phyloP scores from a whole-genome alignment of 2,797 vertebrate genomes.

The Pangasius macronema region DNA sequence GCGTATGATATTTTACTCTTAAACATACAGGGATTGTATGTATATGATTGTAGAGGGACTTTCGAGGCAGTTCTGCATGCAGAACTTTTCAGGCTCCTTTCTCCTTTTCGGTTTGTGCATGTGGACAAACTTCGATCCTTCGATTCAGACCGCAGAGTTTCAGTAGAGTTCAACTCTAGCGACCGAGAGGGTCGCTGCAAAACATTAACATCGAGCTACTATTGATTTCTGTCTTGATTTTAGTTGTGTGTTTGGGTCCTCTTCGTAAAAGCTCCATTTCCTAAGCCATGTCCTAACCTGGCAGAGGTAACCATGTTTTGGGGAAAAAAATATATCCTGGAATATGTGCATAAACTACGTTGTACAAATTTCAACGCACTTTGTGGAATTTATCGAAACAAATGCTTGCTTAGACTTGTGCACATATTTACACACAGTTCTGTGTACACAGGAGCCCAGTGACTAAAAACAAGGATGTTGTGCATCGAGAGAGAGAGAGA shows the following conservation, averaged over 20 bases:
- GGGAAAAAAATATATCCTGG: neutral
- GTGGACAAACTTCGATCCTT: neutral
- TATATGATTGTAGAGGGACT: neutral
- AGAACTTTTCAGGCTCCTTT: neutral
- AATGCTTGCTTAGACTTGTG: neutral
- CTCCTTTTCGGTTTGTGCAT: neutral
- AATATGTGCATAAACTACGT: neutral
- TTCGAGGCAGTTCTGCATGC: neutral
- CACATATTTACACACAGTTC: neutral
- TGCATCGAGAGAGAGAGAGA: neutral
- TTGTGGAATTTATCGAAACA: neutral
- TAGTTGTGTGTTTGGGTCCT: neutral
- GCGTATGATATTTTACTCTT: neutral
- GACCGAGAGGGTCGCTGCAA: neutral
- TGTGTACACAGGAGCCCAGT: neutral
- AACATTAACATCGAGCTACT: neutral
- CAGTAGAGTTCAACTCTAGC: too few species aligned
- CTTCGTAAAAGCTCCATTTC: neutral
- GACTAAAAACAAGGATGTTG: neutral
- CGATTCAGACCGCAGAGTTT: neutral
- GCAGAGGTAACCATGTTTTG: too few species aligned
- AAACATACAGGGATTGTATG: neutral
- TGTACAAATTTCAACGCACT: neutral
- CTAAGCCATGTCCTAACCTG: neutral
- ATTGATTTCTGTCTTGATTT: neutral